phyloP scores from a whole-genome alignment of 2,113 vertebrate genomes.

The Mohoua ochrocephala region DNA sequence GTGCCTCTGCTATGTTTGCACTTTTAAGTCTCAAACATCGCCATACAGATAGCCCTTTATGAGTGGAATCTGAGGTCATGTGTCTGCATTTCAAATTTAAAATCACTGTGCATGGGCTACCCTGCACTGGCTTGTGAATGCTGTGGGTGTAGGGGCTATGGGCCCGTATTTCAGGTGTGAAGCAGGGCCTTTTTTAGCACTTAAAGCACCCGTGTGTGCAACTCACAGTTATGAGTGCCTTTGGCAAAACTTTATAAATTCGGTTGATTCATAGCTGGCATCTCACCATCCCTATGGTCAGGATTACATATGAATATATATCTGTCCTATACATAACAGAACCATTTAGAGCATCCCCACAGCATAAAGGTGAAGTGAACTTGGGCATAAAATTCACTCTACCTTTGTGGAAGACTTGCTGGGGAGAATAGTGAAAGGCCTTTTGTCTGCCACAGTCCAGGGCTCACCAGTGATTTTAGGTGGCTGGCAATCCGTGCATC shows the following conservation, averaged over 20 bases:
- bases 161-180: not conserved
- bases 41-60: constrained; percentile 51
- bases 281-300: not conserved
- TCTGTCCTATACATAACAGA: not conserved
- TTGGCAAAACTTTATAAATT: constrained; percentile 31
- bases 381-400: not conserved
- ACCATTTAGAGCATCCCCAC: constrained; percentile 35
- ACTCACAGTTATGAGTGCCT: not conserved
- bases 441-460: not conserved
- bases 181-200: not conserved
- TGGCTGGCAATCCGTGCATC: not conserved
- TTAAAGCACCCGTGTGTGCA: constrained; percentile 10
- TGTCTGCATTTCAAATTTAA: constrained; percentile 1
- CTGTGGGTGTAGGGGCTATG: not conserved
- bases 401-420: not conserved
- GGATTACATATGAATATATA: not conserved
- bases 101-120: not conserved
- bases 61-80: constrained; percentile 14
- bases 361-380: not conserved
- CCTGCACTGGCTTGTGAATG: not conserved
- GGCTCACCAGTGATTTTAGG: not conserved
- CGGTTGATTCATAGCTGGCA: constrained; percentile 27
- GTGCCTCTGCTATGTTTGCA: constrained; percentile 48
- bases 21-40: constrained; percentile 16
- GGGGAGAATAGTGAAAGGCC: not conserved